Conservation (phyloP, 2,797 vertebrate species). For the Setipinna tenuifilis region DNA sequence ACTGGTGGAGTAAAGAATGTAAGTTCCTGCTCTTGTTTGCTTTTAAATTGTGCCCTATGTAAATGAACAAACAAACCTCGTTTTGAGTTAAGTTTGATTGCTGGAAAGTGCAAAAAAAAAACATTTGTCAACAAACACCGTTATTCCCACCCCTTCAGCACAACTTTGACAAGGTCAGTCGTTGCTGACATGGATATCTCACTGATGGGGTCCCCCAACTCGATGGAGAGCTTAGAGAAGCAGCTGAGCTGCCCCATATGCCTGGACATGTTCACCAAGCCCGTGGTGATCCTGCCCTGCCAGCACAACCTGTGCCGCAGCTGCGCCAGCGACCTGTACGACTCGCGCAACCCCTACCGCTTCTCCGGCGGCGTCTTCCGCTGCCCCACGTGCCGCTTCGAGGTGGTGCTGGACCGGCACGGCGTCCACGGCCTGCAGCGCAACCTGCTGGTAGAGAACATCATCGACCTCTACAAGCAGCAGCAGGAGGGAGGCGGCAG, state of each 20-base stretch:
- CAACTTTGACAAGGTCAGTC: conserved; percentile 25
- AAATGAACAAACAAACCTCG: no score
- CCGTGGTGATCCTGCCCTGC: conserved; percentile 83
- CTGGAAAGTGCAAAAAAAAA: neutral
- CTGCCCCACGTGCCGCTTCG: conserved; percentile 94
- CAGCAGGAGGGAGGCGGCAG: conserved; percentile 77
- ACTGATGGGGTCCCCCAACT: conserved; percentile 72
- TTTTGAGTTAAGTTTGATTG: neutral
- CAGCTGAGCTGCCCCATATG: conserved; percentile 84
- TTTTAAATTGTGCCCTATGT: neutral
- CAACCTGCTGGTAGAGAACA: conserved; percentile 96
- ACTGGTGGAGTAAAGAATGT: neutral
- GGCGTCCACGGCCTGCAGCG: conserved; percentile 94
- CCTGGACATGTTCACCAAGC: conserved; percentile 84
- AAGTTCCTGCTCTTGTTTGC: neutral
- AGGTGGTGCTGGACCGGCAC: conserved; percentile 95
- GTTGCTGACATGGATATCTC: conserved; percentile 73
- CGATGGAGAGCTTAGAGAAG: conserved; percentile 83
- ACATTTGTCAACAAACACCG: neutral
- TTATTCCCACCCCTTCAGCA: neutral
- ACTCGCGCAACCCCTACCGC: conserved; percentile 81
- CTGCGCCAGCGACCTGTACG: conserved; percentile 82
- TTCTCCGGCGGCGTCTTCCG: conserved; percentile 92
- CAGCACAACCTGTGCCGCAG: conserved; percentile 82
- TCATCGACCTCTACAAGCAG: conserved; percentile 96